These are phyloP conservation scores for Atherix ibis DNA, from an alignment of 2,888 invertebrate species.

Conservation along the genomic window DNA sequence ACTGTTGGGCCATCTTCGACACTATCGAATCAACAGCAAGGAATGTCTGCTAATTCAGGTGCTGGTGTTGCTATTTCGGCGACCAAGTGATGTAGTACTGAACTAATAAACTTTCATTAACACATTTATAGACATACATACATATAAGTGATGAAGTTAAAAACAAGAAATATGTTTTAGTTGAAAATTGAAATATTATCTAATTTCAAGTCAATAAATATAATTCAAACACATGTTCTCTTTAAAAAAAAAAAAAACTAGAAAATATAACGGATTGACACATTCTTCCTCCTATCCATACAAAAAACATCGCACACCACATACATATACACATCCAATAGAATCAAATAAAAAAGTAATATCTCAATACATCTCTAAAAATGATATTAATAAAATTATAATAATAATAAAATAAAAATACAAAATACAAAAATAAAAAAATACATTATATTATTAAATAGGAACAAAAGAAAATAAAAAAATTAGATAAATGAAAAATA, in stretches of 20 bases:
- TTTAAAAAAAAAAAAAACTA: constrained; percentile 7
- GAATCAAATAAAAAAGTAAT: too few relatives aligned
- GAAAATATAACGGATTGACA: too few relatives aligned
- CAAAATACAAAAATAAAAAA: too few relatives aligned
- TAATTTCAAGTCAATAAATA: constrained; percentile 4
- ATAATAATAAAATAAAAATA: too few relatives aligned
- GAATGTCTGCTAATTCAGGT: constrained; percentile 16
- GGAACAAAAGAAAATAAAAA: too few relatives aligned
- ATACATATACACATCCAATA: too few relatives aligned
- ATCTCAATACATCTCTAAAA: too few relatives aligned
- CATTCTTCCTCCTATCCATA: too few relatives aligned
- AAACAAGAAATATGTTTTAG: constrained; percentile 3
- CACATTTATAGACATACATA: constrained; percentile 10
- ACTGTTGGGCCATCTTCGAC: constrained; percentile 26
- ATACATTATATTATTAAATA: too few relatives aligned
- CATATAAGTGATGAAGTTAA: constrained; percentile 4
- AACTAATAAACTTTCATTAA: constrained; percentile 15
- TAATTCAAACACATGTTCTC: constrained; percentile 1
- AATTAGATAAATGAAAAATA: too few relatives aligned
- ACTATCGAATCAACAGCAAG: constrained; percentile 12
- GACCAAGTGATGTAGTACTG: constrained; percentile 21
- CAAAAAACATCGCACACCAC: too few relatives aligned
- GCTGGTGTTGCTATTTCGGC: constrained; percentile 17
- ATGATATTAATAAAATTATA: too few relatives aligned
- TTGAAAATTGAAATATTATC: neutral